Percentiles rank a stretch among this genome's conserved stretches.
phyloP scores from a whole-genome alignment of 1,140 invertebrate species.

The Diorhabda elongata region DNA sequence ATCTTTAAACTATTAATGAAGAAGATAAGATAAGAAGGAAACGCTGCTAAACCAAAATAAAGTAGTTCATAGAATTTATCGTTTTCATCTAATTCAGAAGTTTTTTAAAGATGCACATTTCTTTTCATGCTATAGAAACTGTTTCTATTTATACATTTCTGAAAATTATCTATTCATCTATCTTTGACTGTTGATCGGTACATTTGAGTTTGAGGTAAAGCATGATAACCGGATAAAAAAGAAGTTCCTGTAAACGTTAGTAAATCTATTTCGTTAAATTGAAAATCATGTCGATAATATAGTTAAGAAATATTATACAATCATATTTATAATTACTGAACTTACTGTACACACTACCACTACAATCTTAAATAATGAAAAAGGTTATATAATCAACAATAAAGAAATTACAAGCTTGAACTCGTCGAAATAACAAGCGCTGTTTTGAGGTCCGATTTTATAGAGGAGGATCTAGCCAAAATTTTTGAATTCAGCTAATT shows the following conservation, averaged over 20 bases:
- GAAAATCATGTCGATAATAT: background rate
- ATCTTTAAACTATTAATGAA: too few species aligned
- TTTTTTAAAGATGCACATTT: slow-evolving; percentile 25
- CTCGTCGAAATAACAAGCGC: too few species aligned
- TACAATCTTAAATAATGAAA: too few species aligned
- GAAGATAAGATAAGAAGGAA: too few species aligned
- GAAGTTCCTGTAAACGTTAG: background rate
- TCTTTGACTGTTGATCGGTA: slow-evolving; percentile 16
- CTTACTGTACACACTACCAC: too few species aligned
- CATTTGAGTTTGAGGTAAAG: slow-evolving; percentile 6
- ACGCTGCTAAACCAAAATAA: too few species aligned
- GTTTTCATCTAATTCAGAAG: slow-evolving; percentile 12
- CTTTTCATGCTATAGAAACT: slow-evolving; percentile 18
- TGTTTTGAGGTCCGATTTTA: too few species aligned
- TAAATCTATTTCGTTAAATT: background rate
- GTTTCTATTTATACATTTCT: slow-evolving; percentile 19
- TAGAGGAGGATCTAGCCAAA: too few species aligned
- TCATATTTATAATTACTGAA: too few species aligned
- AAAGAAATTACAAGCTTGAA: too few species aligned
- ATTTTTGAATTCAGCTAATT: too few species aligned
- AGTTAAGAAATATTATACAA: background rate
- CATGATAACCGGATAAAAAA: slow-evolving; percentile 12
- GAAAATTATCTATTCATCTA: slow-evolving; percentile 15
- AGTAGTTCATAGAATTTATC: slow-evolving; percentile 2
- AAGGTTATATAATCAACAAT: too few species aligned